Conservation (phyloP, 2,888 invertebrate genomes). For the Morpho helenor region DNA sequence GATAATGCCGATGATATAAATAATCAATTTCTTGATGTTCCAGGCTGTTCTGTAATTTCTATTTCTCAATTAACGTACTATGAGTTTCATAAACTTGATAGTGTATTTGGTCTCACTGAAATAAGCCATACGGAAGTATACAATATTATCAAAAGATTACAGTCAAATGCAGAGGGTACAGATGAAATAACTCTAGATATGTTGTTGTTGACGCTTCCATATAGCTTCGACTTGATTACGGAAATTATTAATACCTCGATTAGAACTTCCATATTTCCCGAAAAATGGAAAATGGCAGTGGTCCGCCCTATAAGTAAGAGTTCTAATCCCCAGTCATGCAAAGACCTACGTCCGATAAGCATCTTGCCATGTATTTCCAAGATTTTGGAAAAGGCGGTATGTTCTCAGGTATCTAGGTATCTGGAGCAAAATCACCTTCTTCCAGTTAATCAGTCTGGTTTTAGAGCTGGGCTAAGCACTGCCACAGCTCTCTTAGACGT, state of each 20-base stretch:
- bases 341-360: constrained; percentile 27
- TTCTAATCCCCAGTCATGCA: constrained; percentile 9
- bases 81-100: not conserved
- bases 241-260: constrained; percentile 15
- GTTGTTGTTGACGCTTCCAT: constrained; percentile 13
- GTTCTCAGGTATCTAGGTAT: constrained; percentile 25
- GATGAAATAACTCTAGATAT: constrained; percentile 13
- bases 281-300: constrained; percentile 16
- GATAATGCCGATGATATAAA: constrained; percentile 13
- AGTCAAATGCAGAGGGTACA: constrained; percentile 7
- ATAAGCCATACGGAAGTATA: not conserved
- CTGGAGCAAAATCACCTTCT: constrained; percentile 29
- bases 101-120: not conserved
- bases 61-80: not conserved
- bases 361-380: constrained; percentile 20
- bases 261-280: constrained; percentile 12
- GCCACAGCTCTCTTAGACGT: constrained; percentile 33
- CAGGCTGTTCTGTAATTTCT: constrained; percentile 1
- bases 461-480: constrained; percentile 30
- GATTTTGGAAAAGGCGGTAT: constrained; percentile 22
- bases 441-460: constrained; percentile 33
- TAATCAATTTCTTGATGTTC: constrained; percentile 15
- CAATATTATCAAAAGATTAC: constrained; percentile 2
- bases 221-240: constrained; percentile 11
- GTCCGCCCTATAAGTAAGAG: constrained; percentile 23